Evolutionary conservation across 2,113 vertebrate genomes (phyloP), one percentile per base, ranked within the genome.

Genomic region (Xenotilapia caudafasciata): DNA sequence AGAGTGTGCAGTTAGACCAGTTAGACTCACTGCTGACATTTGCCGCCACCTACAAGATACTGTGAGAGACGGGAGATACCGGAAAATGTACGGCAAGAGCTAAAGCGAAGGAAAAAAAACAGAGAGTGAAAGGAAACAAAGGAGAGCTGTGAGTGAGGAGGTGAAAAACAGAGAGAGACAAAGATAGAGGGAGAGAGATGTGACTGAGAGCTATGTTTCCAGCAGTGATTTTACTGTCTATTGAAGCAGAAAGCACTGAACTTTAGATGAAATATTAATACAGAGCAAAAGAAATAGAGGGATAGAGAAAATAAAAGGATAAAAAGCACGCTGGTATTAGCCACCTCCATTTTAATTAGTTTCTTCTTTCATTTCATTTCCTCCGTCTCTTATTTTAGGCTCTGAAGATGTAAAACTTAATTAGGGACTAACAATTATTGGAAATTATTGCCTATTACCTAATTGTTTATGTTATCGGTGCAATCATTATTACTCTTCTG

Each of bases 241-340:
- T 82, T 94, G 92, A 96, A 96, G 95, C 94, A 93, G 92, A 96
- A 95, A 93, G 87, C 42, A 49, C 84, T 93, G 87, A 95, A 96
- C 93, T 96, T 94, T 92, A 93, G 91, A 95, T 95, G 82, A 96
- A 96, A 94, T 93, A 95, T 95, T 94, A 96, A 95, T 94, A 87
- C 88, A 83, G 85, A 93, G 89, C 79, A 54, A 82, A 79, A 85
- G 84, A 92, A 90, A 93, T 84, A 87, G 90, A 91, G 84, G 90
- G 91, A 91, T 54, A 4, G 81, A 83, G 91, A 83, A 91, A 94
- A 93, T 88, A 89, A 91, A 90, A 80, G 83, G 90, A 94, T 93
- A 90, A 88, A 90, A 95, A 91, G 83, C 55, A 33, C 5, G 79
- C 89, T 89, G 79, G 86, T 94, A 93, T 94, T 92, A 95, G 86